A percentile compares a stretch with the other conserved stretches of the same genome.
phyloP scores from a whole-genome alignment of 2,888 invertebrate species.

The Dichetophora obliterata region DNA sequence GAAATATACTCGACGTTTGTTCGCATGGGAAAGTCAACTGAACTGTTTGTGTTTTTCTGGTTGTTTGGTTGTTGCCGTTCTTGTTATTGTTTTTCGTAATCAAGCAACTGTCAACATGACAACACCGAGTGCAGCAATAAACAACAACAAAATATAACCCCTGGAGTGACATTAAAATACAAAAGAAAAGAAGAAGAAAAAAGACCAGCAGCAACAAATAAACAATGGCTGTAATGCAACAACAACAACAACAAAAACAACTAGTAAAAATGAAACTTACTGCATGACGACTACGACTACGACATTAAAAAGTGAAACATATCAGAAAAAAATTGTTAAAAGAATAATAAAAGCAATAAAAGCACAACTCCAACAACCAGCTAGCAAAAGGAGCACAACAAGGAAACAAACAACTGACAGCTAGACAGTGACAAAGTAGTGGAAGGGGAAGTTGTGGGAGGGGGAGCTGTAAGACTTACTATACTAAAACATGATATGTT shows the following conservation, averaged over 20 bases:
- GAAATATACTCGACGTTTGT: no score
- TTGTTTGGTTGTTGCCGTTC: not conserved
- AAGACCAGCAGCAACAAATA: constrained; percentile 4
- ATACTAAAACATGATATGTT: not conserved
- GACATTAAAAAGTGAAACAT: not conserved
- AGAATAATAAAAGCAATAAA: constrained; percentile 17
- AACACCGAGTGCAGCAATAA: constrained; percentile 7
- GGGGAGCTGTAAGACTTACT: no score
- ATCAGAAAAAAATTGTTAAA: not conserved
- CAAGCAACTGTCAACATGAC: constrained; percentile 28
- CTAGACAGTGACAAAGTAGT: not conserved
- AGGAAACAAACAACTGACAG: not conserved
- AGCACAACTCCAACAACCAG: not conserved
- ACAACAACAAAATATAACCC: constrained; percentile 23
- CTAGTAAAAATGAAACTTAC: not conserved
- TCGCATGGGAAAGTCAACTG: no score
- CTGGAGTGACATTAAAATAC: constrained; percentile 35
- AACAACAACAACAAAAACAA: not conserved
- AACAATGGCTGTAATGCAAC: not conserved
- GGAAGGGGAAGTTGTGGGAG: not conserved
- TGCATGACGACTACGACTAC: not conserved
- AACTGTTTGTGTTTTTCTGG: not conserved
- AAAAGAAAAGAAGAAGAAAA: not conserved
- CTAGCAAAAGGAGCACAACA: not conserved
- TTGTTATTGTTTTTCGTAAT: constrained; percentile 15